phyloP scores from a whole-genome alignment of 2,113 vertebrate genomes.

The Lota lota region DNA sequence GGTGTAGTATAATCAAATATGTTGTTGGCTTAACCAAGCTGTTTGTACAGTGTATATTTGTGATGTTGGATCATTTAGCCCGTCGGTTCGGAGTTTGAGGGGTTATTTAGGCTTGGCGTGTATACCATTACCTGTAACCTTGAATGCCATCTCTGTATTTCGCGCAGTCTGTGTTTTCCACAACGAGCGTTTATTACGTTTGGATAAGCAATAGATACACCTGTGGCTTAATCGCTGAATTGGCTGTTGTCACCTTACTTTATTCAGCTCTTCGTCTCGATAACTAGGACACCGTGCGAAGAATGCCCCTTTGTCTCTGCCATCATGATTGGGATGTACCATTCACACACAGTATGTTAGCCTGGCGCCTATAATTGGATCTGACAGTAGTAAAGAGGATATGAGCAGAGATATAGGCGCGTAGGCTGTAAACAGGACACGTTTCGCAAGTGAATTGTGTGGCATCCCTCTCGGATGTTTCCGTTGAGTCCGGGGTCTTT shows the following conservation, averaged over 20 bases:
- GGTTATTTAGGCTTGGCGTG: neutral
- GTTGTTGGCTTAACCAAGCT: conserved; percentile 11
- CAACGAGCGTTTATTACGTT: conserved; percentile 16
- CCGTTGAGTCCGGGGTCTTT: neutral
- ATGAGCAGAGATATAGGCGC: conserved; percentile 34
- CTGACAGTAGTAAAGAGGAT: conserved; percentile 57
- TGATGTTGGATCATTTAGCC: neutral
- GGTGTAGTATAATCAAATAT: too few relatives aligned
- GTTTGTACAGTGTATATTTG: neutral
- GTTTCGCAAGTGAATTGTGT: neutral
- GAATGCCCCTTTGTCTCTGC: neutral
- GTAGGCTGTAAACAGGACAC: conserved; percentile 29
- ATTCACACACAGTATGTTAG: neutral
- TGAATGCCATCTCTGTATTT: neutral
- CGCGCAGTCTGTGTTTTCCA: conserved; percentile 12
- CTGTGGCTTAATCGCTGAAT: conserved; percentile 54
- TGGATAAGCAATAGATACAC: conserved; percentile 38
- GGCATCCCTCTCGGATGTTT: neutral
- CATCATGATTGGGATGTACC: neutral
- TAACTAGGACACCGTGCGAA: neutral
- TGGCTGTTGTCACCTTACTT: neutral
- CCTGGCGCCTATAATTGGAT: conserved; percentile 53
- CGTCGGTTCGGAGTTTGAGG: neutral
- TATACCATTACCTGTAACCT: neutral
- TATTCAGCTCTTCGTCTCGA: conserved; percentile 2